A percentile compares a stretch with the other conserved stretches of the same genome.
phyloP scores from a whole-genome alignment of 1,140 invertebrate genomes.

The Ericerus pela region DNA sequence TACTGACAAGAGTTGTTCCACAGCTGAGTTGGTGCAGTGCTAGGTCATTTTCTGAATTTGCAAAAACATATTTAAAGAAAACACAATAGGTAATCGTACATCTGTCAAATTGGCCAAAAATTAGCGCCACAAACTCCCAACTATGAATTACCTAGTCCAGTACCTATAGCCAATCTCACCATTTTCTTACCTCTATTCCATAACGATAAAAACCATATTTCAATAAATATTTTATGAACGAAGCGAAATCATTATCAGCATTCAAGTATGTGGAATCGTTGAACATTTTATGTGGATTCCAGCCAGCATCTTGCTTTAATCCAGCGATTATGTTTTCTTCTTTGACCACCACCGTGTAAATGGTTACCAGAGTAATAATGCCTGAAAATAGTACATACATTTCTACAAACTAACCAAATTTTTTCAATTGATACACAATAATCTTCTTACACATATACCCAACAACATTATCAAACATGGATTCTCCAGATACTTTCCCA shows the following conservation, averaged over 20 bases:
- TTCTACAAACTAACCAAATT: background rate
- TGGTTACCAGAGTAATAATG: conserved; percentile 68
- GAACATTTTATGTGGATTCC: conserved; percentile 67
- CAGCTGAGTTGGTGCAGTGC: too few species aligned
- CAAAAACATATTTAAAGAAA: too few species aligned
- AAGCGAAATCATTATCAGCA: conserved; percentile 66
- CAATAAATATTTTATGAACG: conserved; percentile 75
- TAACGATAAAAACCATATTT: conserved; percentile 94
- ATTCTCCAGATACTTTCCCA: conserved; percentile 44
- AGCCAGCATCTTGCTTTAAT: conserved; percentile 36
- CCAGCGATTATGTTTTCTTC: conserved; percentile 61
- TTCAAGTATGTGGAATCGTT: conserved; percentile 57
- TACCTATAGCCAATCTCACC: background rate
- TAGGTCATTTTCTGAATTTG: too few species aligned
- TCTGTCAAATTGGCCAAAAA: too few species aligned
- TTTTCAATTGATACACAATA: background rate
- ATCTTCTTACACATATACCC: conserved; percentile 52
- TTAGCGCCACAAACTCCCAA: background rate
- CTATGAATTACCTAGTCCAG: background rate
- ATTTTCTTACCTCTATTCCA: conserved; percentile 74
- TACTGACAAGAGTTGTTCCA: too few species aligned
- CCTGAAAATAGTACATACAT: conserved; percentile 28
- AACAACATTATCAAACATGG: conserved; percentile 53
- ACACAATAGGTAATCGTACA: too few species aligned
- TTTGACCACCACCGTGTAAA: conserved; percentile 70